A percentile compares a stretch with the other conserved stretches of the same genome.
Conservation (phyloP, 2,797 vertebrate species). For the Gastrophryne carolinensis region DNA sequence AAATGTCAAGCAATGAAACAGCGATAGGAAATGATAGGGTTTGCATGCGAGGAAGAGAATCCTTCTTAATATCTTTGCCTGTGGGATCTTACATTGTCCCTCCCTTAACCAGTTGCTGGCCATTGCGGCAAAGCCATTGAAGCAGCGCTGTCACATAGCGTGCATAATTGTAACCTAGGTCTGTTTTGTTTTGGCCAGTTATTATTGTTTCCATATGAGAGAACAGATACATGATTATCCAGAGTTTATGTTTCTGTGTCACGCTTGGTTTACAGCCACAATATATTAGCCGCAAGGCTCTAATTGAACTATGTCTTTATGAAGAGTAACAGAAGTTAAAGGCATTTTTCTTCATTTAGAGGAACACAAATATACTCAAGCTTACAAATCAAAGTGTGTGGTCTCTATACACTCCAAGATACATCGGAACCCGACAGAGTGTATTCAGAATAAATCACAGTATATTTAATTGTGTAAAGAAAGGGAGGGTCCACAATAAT, state of each 20-base stretch:
- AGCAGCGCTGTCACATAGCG: neutral
- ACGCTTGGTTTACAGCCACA: conserved; percentile 15
- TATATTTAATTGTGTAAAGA: no score
- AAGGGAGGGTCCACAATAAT: no score
- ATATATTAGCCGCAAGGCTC: conserved; percentile 11
- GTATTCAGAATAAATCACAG: no score
- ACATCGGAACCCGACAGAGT: neutral
- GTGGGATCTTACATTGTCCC: neutral
- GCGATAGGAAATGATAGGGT: conserved; percentile 25
- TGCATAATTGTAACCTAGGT: neutral
- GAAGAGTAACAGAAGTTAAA: neutral
- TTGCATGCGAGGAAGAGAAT: conserved; percentile 3
- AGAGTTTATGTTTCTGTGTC: conserved; percentile 39
- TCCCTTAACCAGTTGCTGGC: neutral
- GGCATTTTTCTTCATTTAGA: neutral
- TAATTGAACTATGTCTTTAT: conserved; percentile 9
- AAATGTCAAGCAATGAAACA: conserved; percentile 39
- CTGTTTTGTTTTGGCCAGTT: conserved; percentile 5
- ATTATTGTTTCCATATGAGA: conserved; percentile 35
- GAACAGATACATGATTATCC: conserved; percentile 23
- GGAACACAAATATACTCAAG: conserved; percentile 18
- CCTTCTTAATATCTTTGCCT: neutral
- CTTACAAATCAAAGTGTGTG: conserved; percentile 30
- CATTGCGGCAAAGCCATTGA: neutral
- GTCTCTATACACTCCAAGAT: neutral